Conservation (phyloP, 1,140 invertebrate genomes). For the Piezodorus guildinii region DNA sequence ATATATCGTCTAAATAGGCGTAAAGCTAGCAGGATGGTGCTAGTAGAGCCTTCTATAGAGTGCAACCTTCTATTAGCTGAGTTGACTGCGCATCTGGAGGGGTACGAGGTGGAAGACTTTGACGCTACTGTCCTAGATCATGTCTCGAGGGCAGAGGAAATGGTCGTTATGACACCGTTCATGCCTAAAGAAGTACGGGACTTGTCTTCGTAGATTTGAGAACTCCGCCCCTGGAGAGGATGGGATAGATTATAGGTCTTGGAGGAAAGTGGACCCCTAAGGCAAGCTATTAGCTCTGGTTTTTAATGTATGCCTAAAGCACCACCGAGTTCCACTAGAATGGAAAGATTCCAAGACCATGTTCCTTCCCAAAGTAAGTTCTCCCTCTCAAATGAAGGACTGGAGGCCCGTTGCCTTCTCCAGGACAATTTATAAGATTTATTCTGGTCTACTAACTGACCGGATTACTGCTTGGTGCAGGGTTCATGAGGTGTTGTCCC, state of each 20-base stretch:
- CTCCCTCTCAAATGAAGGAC: constrained; percentile 28
- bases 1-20: neutral
- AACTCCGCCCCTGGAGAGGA: constrained; percentile 30
- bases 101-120: neutral
- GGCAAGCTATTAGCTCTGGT: constrained; percentile 21
- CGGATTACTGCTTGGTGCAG: constrained; percentile 11
- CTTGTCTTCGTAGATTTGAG: constrained; percentile 21
- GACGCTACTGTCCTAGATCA: neutral
- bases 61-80: neutral
- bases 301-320: constrained; percentile 21
- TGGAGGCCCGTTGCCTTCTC: constrained; percentile 33
- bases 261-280: constrained; percentile 12
- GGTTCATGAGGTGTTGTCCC: neutral
- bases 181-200: constrained; percentile 17
- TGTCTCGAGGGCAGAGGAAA: neutral
- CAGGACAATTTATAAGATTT: constrained; percentile 31
- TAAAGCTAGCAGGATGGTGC: neutral
- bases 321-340: constrained; percentile 16
- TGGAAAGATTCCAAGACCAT: constrained; percentile 30
- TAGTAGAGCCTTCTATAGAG: neutral
- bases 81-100: neutral
- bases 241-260: constrained; percentile 25
- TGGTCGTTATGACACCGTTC: neutral
- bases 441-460: constrained; percentile 27
- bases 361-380: constrained; percentile 32